These are phyloP conservation scores for Neoniphon sammara DNA, from an alignment of 2,797 vertebrate genomes.

Conservation along the genomic window DNA sequence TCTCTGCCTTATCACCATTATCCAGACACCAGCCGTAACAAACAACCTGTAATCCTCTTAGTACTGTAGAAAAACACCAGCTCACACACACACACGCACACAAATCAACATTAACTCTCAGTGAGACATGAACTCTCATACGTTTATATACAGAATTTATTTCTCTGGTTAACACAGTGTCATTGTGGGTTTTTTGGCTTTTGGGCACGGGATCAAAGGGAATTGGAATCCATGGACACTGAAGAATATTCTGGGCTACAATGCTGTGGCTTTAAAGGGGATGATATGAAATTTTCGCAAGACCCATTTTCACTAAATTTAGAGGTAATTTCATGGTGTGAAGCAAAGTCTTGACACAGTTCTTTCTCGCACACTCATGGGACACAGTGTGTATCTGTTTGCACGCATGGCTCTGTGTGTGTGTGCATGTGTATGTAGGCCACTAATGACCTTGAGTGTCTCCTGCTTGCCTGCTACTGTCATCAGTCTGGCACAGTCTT, in stretches of 20 bases:
- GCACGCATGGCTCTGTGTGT: slow-evolving; percentile 32
- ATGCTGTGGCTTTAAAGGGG: slow-evolving; percentile 31
- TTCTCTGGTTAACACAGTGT: slow-evolving; percentile 46
- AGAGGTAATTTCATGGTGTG: slow-evolving; percentile 72
- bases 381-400: slow-evolving; percentile 30
- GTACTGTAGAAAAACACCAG: slow-evolving; percentile 71
- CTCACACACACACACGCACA: slow-evolving; percentile 58
- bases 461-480: slow-evolving; percentile 68
- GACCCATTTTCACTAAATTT: slow-evolving; percentile 61
- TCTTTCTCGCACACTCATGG: slow-evolving; percentile 28
- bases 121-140: slow-evolving; percentile 58
- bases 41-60: slow-evolving; percentile 86
- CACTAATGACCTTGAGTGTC: slow-evolving; percentile 80
- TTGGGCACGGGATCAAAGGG: slow-evolving; percentile 48
- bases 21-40: slow-evolving; percentile 78
- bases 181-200: slow-evolving; percentile 25
- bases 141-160: slow-evolving; percentile 66
- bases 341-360: slow-evolving; percentile 52
- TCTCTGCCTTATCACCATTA: slow-evolving; percentile 77
- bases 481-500: slow-evolving; percentile 74
- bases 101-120: slow-evolving; percentile 65
- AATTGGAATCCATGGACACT: slow-evolving; percentile 36
- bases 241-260: slow-evolving; percentile 43
- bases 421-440: slow-evolving; percentile 7
- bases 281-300: slow-evolving; percentile 57